A percentile compares a stretch with the other conserved stretches of the same genome.
Conservation (phyloP, 2,888 invertebrate species). For the Troilus luridus region DNA sequence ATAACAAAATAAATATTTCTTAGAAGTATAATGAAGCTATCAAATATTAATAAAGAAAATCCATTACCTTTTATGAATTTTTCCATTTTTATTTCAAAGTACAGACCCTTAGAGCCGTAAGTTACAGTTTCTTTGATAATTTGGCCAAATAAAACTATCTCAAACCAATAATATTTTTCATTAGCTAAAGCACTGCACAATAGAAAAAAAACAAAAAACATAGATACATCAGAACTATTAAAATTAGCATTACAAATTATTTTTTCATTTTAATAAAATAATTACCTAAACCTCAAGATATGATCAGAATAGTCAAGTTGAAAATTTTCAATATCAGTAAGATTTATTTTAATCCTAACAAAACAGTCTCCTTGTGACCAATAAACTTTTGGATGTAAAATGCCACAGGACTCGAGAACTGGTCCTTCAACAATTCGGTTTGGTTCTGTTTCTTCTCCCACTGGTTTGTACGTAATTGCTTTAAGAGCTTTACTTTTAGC, state of each 20-base stretch:
- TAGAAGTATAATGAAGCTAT: not conserved
- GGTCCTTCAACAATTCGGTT: not conserved
- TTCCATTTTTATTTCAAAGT: conserved; percentile 51
- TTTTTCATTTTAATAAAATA: not conserved
- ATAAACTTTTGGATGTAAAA: conserved; percentile 20
- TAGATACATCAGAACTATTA: not conserved
- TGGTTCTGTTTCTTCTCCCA: not conserved
- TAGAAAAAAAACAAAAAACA: not conserved
- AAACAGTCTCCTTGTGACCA: conserved; percentile 50
- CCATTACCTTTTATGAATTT: conserved; percentile 42
- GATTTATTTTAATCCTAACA: conserved; percentile 8
- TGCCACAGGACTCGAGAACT: conserved; percentile 6
- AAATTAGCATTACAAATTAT: not conserved
- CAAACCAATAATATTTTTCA: conserved; percentile 45
- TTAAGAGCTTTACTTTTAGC: not conserved
- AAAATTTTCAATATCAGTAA: conserved; percentile 37
- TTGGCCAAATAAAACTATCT: conserved; percentile 32
- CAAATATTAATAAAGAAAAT: not conserved
- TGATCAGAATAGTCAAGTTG: conserved; percentile 1
- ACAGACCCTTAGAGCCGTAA: not conserved
- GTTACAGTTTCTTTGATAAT: not conserved
- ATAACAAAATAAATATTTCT: too few relatives aligned
- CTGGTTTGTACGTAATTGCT: not conserved
- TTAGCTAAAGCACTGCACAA: conserved; percentile 30
- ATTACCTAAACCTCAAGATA: conserved; percentile 10